A percentile compares a stretch with the other conserved stretches of the same genome.
phyloP scores from a whole-genome alignment of 2,888 invertebrate species.

The Trissolcus japonicus region DNA sequence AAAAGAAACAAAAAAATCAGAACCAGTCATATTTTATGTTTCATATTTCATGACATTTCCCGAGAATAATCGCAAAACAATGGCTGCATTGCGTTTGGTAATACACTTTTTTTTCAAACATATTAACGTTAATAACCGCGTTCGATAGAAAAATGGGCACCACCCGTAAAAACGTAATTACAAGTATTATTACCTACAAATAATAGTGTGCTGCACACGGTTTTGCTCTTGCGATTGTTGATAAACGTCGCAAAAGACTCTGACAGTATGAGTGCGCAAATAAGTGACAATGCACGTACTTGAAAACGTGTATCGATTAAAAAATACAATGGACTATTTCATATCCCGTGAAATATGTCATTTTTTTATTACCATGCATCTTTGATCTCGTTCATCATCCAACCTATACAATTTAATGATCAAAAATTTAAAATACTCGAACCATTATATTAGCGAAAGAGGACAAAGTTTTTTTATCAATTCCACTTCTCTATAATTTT shows the following conservation, averaged over 20 bases:
- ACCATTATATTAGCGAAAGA: neutral
- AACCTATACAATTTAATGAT: too few relatives aligned
- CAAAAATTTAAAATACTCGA: too few relatives aligned
- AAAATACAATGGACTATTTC: neutral
- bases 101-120: constrained; percentile 22
- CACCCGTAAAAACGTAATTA: constrained; percentile 40
- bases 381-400: neutral
- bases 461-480: constrained; percentile 26
- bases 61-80: constrained; percentile 7
- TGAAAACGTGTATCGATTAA: constrained; percentile 32
- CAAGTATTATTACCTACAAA: constrained; percentile 34
- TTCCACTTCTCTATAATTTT: constrained; percentile 34
- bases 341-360: constrained; percentile 3
- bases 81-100: neutral
- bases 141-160: constrained; percentile 34
- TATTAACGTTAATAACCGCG: constrained; percentile 32
- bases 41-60: neutral
- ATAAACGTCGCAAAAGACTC: constrained; percentile 40
- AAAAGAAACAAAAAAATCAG: constrained; percentile 1
- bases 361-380: constrained; percentile 1
- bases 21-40: neutral
- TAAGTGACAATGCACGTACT: constrained; percentile 41
- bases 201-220: constrained; percentile 24
- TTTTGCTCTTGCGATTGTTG: constrained; percentile 29
- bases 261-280: constrained; percentile 51